Percentiles rank a stretch among this genome's conserved stretches.
These are phyloP conservation scores for Mionectes macconnelli DNA, from an alignment of 2,113 vertebrate genomes.

Conservation along the genomic window DNA sequence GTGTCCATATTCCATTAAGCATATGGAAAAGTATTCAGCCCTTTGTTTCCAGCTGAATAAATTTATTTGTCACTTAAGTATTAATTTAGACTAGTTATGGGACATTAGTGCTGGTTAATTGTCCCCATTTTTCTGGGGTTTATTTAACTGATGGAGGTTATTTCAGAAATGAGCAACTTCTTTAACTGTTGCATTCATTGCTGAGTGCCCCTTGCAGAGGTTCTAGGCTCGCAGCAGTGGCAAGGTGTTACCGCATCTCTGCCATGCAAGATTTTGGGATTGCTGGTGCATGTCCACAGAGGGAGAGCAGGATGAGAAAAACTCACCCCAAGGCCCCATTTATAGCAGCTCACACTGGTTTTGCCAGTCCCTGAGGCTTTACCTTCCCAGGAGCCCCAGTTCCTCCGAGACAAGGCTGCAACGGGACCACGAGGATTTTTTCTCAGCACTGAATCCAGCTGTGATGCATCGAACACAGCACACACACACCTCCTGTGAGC, in stretches of 20 bases:
- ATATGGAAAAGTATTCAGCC: conserved; percentile 40
- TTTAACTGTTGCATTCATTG: not conserved
- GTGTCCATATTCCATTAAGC: conserved; percentile 40
- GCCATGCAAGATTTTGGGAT: fast-evolving
- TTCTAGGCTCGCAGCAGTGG: not conserved
- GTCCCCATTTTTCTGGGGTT: conserved; percentile 33
- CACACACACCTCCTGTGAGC: not conserved
- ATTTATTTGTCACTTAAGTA: conserved; percentile 36
- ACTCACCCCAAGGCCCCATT: not conserved
- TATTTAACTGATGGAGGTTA: not conserved
- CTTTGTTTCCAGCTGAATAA: conserved; percentile 42
- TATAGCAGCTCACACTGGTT: not conserved
- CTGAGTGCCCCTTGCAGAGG: not conserved
- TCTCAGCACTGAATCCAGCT: not conserved
- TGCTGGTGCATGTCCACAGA: not conserved
- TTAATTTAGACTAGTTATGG: conserved; percentile 49
- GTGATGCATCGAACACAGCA: fast-evolving
- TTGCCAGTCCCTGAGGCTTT: not conserved
- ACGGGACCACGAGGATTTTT: not conserved
- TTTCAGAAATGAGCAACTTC: conserved; percentile 24
- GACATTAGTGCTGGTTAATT: conserved; percentile 36
- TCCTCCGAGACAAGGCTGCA: not conserved
- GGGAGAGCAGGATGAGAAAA: not conserved
- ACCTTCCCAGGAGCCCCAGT: not conserved
- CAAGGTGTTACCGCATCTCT: not conserved